Conservation (phyloP, 2,888 invertebrate genomes). For the Ennomos erosarius region DNA sequence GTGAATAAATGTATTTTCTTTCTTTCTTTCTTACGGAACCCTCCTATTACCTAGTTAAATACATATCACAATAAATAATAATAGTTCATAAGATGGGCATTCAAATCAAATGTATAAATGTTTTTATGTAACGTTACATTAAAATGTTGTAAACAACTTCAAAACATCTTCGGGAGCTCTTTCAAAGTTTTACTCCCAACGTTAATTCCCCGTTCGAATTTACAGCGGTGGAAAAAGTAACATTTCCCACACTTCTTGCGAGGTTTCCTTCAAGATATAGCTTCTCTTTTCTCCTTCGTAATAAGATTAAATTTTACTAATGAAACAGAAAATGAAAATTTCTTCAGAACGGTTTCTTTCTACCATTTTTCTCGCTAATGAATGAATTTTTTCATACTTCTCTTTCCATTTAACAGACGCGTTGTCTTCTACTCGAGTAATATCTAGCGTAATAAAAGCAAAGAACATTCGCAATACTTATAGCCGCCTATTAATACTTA, state of each 20-base stretch:
- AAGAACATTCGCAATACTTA: conserved; percentile 21
- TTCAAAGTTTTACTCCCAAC: conserved; percentile 17
- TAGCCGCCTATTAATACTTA: background rate
- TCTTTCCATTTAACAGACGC: conserved; percentile 39
- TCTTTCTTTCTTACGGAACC: no score
- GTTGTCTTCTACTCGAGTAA: conserved; percentile 32
- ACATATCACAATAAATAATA: no score
- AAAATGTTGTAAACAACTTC: conserved; percentile 9
- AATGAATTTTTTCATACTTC: conserved; percentile 54
- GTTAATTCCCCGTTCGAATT: conserved; percentile 24
- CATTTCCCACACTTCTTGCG: conserved; percentile 62
- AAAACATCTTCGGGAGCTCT: conserved; percentile 7
- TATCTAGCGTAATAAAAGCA: conserved; percentile 34
- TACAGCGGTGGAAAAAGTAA: conserved; percentile 36
- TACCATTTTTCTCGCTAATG: conserved; percentile 69
- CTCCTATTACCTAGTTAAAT: no score
- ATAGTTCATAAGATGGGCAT: no score
- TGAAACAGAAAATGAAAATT: conserved; percentile 80
- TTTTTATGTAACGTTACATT: conserved; percentile 1
- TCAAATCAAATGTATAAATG: no score
- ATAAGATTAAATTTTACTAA: conserved; percentile 80
- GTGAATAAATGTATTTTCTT: no score
- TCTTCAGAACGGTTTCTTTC: conserved; percentile 68
- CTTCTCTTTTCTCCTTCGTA: conserved; percentile 62
- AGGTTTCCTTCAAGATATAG: conserved; percentile 66